Base-by-base conservation (phyloP, 1,140 invertebrate genomes). In the Macrosteles quadrilineatus region DNA sequence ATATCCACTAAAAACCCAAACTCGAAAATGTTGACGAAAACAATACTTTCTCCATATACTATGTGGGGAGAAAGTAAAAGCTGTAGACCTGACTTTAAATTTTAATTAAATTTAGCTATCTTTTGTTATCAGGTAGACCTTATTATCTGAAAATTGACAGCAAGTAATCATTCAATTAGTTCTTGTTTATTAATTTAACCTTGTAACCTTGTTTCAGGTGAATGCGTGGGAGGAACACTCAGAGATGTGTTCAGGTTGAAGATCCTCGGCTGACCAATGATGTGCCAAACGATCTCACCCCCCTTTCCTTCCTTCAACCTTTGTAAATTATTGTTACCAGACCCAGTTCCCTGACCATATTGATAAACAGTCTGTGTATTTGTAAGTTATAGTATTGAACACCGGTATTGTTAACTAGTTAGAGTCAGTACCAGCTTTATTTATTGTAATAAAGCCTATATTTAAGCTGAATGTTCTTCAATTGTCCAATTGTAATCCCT, bases 161-260 rank as follows among this genome's bases (percentile, higher is more conserved):
- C n/a, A n/a, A n/a, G n/a, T n/a, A n/a, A n/a, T n/a, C n/a, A n/a
- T n/a, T n/a, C n/a, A n/a, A n/a, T n/a, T n/a, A n/a, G n/a, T n/a
- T n/a, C n/a, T n/a, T 43, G 36, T 17, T 43, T 9, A 9, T 43
- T 17, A 43, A 11, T 43, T 43, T 17, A 9, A 9, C 9, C 36
- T 43, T 43, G 9, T 17, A 43, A 43, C 36, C 9, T 11, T 76
- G 73, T 75, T 83, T 81, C 73, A 93, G 91, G 90, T 92, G 55
- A 85, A 88, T 63, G 90, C 91, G 14, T 93, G 91, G 91, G 90
- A 92, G 77, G 90, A 92, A 68, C 91, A 92, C 80, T 92, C 90
- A n/a, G 91, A 93, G 80, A 70, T 91, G 69, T 92, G 90, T 81
- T 88, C 88, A 6, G 88, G 89, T 77, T 92, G 86, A 84, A 74